Conservation (phyloP, 2,888 invertebrate species). For the Zele albiditarsus region DNA sequence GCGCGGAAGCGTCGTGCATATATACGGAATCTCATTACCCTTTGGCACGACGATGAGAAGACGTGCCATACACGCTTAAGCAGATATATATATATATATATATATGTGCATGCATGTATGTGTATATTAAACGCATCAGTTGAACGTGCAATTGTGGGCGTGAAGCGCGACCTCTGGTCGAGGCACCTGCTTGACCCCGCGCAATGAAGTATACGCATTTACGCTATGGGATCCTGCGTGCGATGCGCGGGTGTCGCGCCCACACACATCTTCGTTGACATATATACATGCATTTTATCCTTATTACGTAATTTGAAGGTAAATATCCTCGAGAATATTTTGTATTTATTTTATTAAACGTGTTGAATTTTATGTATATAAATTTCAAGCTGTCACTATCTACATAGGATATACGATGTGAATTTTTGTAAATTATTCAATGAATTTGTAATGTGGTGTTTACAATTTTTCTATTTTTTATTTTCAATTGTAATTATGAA, state of each 20-base stretch:
- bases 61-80: neutral
- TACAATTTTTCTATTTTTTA: neutral
- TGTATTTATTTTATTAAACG: neutral
- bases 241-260: slow-evolving; percentile 46
- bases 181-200: slow-evolving; percentile 70
- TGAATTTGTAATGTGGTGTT: no score
- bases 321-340: neutral
- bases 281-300: neutral
- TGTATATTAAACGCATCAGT: neutral
- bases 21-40: slow-evolving; percentile 61
- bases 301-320: neutral
- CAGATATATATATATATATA: neutral
- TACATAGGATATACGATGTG: neutral
- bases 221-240: slow-evolving; percentile 47
- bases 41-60: slow-evolving; percentile 31
- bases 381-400: neutral
- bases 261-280: slow-evolving; percentile 25
- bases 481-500: neutral
- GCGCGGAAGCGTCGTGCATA: slow-evolving; percentile 45
- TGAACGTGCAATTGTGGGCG: slow-evolving; percentile 30
- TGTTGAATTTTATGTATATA: no score
- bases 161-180: slow-evolving; percentile 57
- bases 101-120: slow-evolving; percentile 24
- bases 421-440: neutral
- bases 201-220: slow-evolving; percentile 9